Evolutionary conservation across 2,888 invertebrate genomes (phyloP).

Genomic region (Morinoia aosen): DNA sequence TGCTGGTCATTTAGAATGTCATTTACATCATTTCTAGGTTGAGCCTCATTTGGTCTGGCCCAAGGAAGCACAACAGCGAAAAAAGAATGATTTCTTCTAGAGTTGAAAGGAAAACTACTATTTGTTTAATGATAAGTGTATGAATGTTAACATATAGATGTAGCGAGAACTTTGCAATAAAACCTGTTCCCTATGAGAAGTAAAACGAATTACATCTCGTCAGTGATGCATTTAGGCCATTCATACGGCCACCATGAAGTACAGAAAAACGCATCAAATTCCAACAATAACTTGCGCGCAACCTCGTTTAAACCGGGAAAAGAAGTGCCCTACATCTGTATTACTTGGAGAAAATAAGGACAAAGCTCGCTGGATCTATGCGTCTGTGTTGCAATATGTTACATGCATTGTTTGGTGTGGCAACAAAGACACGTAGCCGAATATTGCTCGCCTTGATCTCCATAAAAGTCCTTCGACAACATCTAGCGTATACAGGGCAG

Average conservation of each 20-base stretch:
- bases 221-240: not conserved
- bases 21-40: too few relatives aligned
- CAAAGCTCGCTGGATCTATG: not conserved
- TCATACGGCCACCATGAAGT: not conserved
- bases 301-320: not conserved
- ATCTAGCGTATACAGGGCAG: not conserved
- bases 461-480: not conserved
- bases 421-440: not conserved
- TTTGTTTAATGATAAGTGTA: too few relatives aligned
- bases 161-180: too few relatives aligned
- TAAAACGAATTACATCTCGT: not conserved
- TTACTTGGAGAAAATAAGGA: not conserved
- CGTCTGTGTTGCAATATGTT: not conserved
- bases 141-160: too few relatives aligned
- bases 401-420: not conserved
- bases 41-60: too few relatives aligned
- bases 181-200: not conserved
- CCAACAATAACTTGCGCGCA: not conserved
- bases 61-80: too few relatives aligned
- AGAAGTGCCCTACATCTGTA: not conserved
- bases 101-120: too few relatives aligned
- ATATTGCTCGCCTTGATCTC: constrained; percentile 9
- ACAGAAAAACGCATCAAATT: not conserved
- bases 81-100: too few relatives aligned
- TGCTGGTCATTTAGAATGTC: too few relatives aligned